Evolutionary conservation across 2,113 vertebrate species (phyloP), one percentile per base, ranked within the genome.

Genomic region (Prionailurus bengalensis): DNA sequence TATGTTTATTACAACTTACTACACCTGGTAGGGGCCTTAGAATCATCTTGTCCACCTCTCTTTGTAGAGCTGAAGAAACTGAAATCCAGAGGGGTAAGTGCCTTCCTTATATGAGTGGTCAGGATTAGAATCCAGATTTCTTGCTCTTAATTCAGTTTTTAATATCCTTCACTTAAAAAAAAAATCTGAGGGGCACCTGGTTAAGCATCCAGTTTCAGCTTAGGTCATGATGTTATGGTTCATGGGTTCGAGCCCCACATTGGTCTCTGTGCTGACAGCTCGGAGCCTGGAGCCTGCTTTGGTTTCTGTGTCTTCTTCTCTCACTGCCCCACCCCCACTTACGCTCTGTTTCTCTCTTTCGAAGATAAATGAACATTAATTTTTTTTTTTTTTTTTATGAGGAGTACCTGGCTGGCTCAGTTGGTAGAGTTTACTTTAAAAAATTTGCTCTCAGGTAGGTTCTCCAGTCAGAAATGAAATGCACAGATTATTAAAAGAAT

Each of bases 121-220:
- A 58, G 82, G 58, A 45, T 48, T 95, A n/a, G 79, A 93, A 65
- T 55, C 48, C 39, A 48, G 23, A n/a, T 71, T 15, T 84, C 17
- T 29, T 81, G 45, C 53, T 65, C 25, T 82, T 94, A 90, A 74
- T 95, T 95, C 61, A 81, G 55, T 51, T 93, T 92, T 92, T 82
- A 92, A 51, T 97, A 51, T 68, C 45, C 29, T 94, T 91, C 27
- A 33, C 29, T 89, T 83, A 45, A 87, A 84, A 70, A 70, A 36
- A 51, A 29, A 23, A 33, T 48, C 42, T 48, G 74, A 78, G 14
- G 27, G 14, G 14, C 25, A 78, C 42, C 74, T 78, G 74, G 25
- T 31, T 27, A 15, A 78, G 42, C 4, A 16, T 48, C 27, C 3
- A 6, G 17, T 42, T 78, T 45, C 15, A 21, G 58, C 58, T 61